Percentiles rank a stretch among this genome's conserved stretches.
Conservation (phyloP, 2,888 invertebrate genomes). For the Xestia sexstrigata region DNA sequence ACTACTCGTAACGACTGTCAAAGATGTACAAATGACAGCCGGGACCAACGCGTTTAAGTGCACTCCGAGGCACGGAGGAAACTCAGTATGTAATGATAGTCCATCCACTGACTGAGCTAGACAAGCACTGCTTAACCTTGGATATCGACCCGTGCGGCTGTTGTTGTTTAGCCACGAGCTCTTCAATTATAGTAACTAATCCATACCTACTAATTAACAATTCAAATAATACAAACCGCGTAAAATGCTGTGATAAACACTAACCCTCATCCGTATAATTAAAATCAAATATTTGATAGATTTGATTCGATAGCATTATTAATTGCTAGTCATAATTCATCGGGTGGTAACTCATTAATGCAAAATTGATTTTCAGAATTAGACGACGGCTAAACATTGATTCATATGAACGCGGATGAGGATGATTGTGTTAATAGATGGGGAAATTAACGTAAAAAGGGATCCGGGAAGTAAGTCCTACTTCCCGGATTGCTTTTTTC, state of each 20-base stretch:
- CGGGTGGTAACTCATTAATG: constrained; percentile 20
- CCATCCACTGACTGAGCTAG: background rate
- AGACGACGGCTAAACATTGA: constrained; percentile 1
- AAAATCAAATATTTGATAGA: constrained; percentile 51
- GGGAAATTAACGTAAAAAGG: background rate
- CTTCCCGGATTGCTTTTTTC: too few species aligned
- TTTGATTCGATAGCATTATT: constrained; percentile 43
- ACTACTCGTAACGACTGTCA: background rate
- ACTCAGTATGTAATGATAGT: background rate
- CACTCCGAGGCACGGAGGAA: background rate
- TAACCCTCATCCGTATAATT: constrained; percentile 27
- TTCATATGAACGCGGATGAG: background rate
- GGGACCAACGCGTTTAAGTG: background rate
- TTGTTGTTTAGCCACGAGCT: background rate
- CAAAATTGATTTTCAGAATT: constrained; percentile 42
- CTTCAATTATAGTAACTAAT: background rate
- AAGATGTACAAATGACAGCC: background rate
- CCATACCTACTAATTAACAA: constrained; percentile 26
- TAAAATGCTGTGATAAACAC: constrained; percentile 36
- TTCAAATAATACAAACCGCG: constrained; percentile 18
- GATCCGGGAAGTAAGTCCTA: too few species aligned
- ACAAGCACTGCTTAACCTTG: background rate
- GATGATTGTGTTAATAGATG: background rate
- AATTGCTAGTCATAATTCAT: constrained; percentile 43
- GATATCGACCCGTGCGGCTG: background rate